Conservation (phyloP, 2,113 vertebrate genomes). For the Pachyramphus minor region DNA sequence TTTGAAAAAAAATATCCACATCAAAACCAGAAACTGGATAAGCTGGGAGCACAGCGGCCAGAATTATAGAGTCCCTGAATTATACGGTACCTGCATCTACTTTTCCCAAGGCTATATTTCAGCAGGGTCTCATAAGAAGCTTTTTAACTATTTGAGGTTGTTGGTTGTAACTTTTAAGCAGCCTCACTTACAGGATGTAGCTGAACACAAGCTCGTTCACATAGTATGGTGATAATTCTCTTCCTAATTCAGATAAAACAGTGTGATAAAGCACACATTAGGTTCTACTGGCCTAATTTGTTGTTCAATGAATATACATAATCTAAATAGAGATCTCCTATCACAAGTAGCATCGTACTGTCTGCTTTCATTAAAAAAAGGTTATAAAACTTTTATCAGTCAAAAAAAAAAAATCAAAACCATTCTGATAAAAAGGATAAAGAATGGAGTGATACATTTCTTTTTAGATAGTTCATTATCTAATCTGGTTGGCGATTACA, state of each 20-base stretch:
- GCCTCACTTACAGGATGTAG: not conserved
- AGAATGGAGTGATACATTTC: not conserved
- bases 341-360: not conserved
- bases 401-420: not conserved
- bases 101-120: not conserved
- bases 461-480: not conserved
- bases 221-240: not conserved
- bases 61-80: not conserved
- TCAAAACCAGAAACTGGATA: not conserved
- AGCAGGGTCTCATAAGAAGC: not conserved
- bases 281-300: not conserved
- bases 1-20: not conserved
- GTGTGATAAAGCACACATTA: not conserved
- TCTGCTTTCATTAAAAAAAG: constrained; percentile 8
- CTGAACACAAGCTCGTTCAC: not conserved
- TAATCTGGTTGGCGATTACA: not conserved
- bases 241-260: constrained; percentile 19
- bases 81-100: not conserved
- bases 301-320: not conserved
- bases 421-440: not conserved
- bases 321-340: constrained; percentile 25
- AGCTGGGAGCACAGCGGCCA: not conserved
- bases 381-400: not conserved
- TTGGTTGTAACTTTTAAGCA: not conserved
- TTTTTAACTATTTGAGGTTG: not conserved